Evolutionary conservation across 2,113 vertebrate genomes (phyloP).

Genomic region (Neofelis nebulosa): DNA sequence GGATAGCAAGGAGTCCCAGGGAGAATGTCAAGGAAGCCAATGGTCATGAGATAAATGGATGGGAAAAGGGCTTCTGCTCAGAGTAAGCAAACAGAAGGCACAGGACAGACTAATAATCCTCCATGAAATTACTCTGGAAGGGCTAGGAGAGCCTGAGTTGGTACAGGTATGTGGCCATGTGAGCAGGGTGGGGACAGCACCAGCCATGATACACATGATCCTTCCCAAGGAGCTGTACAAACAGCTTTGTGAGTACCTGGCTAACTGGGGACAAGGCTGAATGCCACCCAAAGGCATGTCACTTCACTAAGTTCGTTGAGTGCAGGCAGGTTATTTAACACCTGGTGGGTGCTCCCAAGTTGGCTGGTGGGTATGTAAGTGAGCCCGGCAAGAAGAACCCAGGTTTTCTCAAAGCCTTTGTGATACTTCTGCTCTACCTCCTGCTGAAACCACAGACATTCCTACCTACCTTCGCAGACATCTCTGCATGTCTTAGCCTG

Average conservation of each 20-base stretch:
- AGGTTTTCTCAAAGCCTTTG: not conserved
- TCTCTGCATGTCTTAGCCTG: not conserved
- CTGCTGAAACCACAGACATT: not conserved
- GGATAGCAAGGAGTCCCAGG: not conserved
- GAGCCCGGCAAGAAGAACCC: not conserved
- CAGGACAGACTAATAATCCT: fast-evolving
- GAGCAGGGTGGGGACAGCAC: not conserved
- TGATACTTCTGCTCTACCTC: not conserved
- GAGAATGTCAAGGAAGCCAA: not conserved
- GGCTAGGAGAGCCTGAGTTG: not conserved
- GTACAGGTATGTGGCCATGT: not conserved
- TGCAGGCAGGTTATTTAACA: not conserved
- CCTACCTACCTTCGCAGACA: not conserved
- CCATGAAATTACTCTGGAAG: not conserved
- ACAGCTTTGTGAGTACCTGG: not conserved
- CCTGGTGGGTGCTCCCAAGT: not conserved
- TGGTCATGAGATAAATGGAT: not conserved
- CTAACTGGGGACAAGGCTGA: not conserved
- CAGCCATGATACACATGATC: not conserved
- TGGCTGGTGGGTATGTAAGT: not conserved
- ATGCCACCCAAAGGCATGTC: not conserved
- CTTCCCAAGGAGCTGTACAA: not conserved
- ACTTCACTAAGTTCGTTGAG: not conserved
- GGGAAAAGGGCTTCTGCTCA: not conserved
- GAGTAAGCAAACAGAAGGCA: not conserved